Conservation (phyloP, 1,140 invertebrate genomes). For the Aphelinus atriplicis region DNA sequence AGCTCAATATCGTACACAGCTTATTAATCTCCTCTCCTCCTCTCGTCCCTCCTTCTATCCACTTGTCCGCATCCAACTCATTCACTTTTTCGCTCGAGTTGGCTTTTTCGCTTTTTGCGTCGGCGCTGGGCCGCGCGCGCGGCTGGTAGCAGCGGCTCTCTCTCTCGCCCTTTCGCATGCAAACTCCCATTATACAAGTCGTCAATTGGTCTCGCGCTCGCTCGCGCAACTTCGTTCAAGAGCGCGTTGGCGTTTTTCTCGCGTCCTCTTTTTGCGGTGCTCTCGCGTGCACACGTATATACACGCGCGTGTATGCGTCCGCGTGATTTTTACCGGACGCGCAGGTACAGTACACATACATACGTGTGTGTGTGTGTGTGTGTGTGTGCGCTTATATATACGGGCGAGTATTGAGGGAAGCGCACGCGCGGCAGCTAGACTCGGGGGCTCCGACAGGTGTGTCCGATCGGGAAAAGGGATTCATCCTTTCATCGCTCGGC, state of each 20-base stretch:
- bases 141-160: background rate
- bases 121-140: background rate
- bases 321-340: background rate
- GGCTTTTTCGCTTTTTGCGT: no score
- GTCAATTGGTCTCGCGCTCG: constrained; percentile 7
- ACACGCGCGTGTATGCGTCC: background rate
- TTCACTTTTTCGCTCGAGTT: constrained; percentile 12
- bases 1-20: constrained; percentile 26
- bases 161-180: background rate
- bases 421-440: background rate
- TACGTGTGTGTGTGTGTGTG: no score
- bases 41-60: background rate
- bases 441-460: constrained; percentile 6
- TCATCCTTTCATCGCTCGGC: constrained; percentile 26
- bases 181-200: constrained; percentile 21
- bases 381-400: no score
- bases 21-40: constrained; percentile 18
- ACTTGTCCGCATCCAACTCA: background rate
- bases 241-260: background rate
- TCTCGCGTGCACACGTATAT: background rate
- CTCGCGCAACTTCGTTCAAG: background rate
- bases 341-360: no score
- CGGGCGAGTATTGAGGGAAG: background rate
- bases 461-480: constrained; percentile 26
- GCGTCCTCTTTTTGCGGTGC: background rate